Evolutionary conservation across 2,797 vertebrate species (phyloP), one percentile per base, ranked within the genome.

Genomic region (Clarias pachynema): DNA sequence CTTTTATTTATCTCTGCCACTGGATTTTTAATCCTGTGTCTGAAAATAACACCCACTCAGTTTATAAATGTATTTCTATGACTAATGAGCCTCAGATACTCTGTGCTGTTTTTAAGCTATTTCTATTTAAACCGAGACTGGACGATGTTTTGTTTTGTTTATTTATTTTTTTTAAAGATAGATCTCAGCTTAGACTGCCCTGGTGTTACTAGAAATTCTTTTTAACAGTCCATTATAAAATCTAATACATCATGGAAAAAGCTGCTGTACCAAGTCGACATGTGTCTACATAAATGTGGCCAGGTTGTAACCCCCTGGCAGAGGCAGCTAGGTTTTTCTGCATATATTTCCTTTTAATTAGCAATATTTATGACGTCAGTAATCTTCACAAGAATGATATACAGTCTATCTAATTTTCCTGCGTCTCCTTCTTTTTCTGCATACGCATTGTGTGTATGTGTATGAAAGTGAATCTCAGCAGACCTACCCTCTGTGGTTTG

Each of bases 401-500:
- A 8, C 37, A 40, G 37, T 7, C 0, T 34, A 9, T 68, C 22
- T 69, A 22, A 22, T 26, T 65, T 26, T 26, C 62, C 2, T 1
- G 1, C 6, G 1, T 14, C 40, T 9, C 40, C 0, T 37, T 40
- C 7, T 40, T 29, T 37, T 57, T 60, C 8, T 40, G 29, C 15
- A 24, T 62, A 31, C 31, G 6, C 57, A n/a, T 49, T 49, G 44
- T 75, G 16, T n/a, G 9, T 57, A 7, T 29, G 37, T 29, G 82
- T 56, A 12, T 66, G 44, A 56, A 69, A 22, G 26, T 57, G 49
- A 22, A 69, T 44, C 49, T 77, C 24, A 79, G 73, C 79, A 79
- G 84, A 69, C 44, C 70, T 83, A 68, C 70, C 85, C 80, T 65
- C 24, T 59, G 37, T 78, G n/a, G 69, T 60, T 57, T 56, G 40